Conservation (phyloP, 1,140 invertebrate genomes). For the Steinernema feltiae region DNA sequence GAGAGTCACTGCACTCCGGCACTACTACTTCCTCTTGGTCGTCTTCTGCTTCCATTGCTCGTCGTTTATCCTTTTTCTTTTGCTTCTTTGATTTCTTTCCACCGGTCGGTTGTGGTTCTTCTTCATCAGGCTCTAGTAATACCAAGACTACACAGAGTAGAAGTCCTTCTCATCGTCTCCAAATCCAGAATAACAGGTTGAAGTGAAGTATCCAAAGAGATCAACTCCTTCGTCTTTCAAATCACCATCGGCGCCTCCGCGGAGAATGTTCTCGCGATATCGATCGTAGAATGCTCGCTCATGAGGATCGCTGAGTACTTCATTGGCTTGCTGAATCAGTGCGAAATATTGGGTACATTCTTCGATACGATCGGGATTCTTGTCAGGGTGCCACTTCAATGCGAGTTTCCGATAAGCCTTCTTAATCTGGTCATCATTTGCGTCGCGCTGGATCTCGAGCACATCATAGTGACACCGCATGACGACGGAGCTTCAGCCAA, state of each 20-base stretch:
- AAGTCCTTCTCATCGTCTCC: slow-evolving; percentile 77
- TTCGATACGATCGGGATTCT: slow-evolving; percentile 76
- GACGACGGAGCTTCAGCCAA: slow-evolving; percentile 12
- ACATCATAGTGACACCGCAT: slow-evolving; percentile 76
- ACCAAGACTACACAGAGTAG: slow-evolving; percentile 76
- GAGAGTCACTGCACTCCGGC: background rate
- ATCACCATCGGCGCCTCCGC: slow-evolving; percentile 68
- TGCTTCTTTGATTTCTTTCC: slow-evolving; percentile 16
- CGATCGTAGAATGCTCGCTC: slow-evolving; percentile 90
- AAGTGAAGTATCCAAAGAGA: slow-evolving; percentile 80
- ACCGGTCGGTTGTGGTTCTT: background rate
- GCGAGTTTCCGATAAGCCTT: slow-evolving; percentile 81
- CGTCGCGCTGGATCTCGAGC: slow-evolving; percentile 70
- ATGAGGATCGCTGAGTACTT: slow-evolving; percentile 83
- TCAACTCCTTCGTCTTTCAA: slow-evolving; percentile 80
- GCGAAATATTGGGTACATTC: slow-evolving; percentile 86
- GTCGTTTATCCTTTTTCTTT: slow-evolving; percentile 6
- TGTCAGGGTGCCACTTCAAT: slow-evolving; percentile 81
- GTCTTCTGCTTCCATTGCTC: background rate
- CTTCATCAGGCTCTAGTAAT: slow-evolving; percentile 66
- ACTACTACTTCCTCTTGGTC: slow-evolving; percentile 8
- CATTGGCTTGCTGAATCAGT: slow-evolving; percentile 86
- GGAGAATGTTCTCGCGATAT: slow-evolving; percentile 77
- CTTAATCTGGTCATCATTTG: slow-evolving; percentile 73
- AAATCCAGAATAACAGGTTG: slow-evolving; percentile 81